Percentiles rank a stretch among this genome's conserved stretches.
These are phyloP conservation scores for Orchestia grillus DNA, from an alignment of 1,140 invertebrate genomes.

Conservation along the genomic window DNA sequence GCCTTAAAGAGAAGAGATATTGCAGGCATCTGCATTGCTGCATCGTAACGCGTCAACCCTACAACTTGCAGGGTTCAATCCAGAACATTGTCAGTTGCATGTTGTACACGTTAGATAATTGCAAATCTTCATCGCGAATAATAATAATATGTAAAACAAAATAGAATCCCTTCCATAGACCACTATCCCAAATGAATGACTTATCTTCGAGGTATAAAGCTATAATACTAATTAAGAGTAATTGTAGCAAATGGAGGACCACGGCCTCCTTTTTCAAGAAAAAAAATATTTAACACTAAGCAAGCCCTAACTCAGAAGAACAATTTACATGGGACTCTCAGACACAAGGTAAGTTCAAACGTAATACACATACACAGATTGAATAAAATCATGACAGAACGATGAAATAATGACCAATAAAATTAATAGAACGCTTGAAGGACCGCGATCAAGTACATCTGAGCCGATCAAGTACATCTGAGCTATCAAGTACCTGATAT, in stretches of 20 bases:
- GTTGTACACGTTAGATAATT: background rate
- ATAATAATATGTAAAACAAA: background rate
- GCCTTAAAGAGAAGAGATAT: background rate
- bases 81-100: background rate
- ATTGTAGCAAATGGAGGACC: slow-evolving; percentile 39
- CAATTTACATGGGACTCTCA: background rate
- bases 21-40: background rate
- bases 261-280: background rate
- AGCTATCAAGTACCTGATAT: background rate
- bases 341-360: background rate
- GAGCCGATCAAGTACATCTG: background rate
- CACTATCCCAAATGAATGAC: background rate
- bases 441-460: background rate
- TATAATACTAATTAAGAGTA: background rate
- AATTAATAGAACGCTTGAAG: background rate
- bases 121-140: background rate
- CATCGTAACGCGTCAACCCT: background rate
- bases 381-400: background rate
- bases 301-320: background rate
- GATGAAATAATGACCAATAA: background rate
- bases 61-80: background rate
- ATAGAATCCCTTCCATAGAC: background rate
- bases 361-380: background rate
- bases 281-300: background rate
- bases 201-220: background rate